Evolutionary conservation across 2,113 vertebrate species (phyloP).

Genomic region (Elephas maximus): DNA sequence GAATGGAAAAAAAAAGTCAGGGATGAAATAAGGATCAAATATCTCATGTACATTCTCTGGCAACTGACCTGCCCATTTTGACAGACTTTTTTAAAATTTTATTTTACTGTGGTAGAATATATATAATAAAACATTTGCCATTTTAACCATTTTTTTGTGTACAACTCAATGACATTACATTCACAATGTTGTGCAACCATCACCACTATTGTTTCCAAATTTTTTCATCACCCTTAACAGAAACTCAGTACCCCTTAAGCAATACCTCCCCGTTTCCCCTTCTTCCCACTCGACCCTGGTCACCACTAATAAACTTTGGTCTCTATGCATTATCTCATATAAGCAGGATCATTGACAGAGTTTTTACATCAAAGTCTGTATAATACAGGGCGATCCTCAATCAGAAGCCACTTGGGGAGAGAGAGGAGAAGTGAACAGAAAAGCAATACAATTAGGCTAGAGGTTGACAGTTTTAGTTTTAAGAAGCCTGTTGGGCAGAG

Average conservation of each 20-base stretch:
- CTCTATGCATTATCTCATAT: neutral
- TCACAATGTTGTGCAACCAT: neutral
- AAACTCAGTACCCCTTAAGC: neutral
- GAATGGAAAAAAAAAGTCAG: neutral
- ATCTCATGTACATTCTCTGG: neutral
- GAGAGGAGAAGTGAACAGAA: neutral
- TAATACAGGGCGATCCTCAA: neutral
- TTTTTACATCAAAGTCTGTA: neutral
- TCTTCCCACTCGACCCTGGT: neutral
- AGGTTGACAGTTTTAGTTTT: neutral
- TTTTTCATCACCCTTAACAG: neutral
- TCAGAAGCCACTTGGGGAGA: neutral
- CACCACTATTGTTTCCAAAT: neutral
- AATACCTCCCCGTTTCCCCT: neutral
- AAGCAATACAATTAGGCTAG: neutral
- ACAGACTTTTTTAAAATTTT: slow-evolving; percentile 1
- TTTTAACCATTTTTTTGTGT: neutral
- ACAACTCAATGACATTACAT: neutral
- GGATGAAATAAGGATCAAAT: neutral
- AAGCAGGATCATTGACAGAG: neutral
- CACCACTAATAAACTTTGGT: neutral
- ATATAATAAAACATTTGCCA: neutral
- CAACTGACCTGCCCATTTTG: neutral
- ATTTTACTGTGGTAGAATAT: neutral
- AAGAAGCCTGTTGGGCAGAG: neutral